These are phyloP conservation scores for Dione vanillae DNA, from an alignment of 2,888 invertebrate species.

Conservation along the genomic window DNA sequence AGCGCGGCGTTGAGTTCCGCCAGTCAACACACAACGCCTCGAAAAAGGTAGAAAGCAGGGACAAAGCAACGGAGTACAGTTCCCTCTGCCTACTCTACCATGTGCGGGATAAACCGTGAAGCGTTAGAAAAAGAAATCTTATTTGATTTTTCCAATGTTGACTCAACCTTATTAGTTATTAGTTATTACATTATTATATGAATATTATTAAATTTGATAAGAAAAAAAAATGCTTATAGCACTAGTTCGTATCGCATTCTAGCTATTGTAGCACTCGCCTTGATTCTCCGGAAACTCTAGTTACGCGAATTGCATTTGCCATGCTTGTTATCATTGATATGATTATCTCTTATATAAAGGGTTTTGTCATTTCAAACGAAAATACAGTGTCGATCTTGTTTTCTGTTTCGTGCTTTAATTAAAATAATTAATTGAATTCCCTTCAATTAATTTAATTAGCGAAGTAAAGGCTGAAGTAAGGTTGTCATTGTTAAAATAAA, in stretches of 20 bases:
- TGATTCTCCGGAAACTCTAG: constrained; percentile 60
- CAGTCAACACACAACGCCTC: too few species aligned
- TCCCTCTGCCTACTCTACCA: too few species aligned
- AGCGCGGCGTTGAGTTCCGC: too few species aligned
- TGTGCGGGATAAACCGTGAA: too few species aligned
- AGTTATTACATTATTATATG: too few species aligned
- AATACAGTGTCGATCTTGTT: neutral
- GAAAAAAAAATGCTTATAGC: neutral
- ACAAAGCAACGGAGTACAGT: too few species aligned
- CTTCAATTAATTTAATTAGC: neutral
- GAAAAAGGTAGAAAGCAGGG: too few species aligned
- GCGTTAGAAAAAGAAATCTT: too few species aligned
- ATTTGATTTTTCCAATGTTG: too few species aligned
- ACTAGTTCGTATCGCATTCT: neutral
- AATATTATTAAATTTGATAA: neutral
- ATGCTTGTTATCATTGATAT: constrained; percentile 56
- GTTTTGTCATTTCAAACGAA: neutral
- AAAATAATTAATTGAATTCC: neutral
- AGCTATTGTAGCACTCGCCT: constrained; percentile 25
- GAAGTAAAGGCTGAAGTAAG: too few species aligned
- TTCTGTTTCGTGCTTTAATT: neutral
- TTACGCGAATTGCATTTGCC: constrained; percentile 72
- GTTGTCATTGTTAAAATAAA: too few species aligned
- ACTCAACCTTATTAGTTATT: too few species aligned
- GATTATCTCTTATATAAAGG: constrained; percentile 5